Percentiles rank a stretch among this genome's conserved stretches.
These are phyloP conservation scores for Gastrophryne carolinensis DNA, from an alignment of 2,797 vertebrate species.

Conservation along the genomic window DNA sequence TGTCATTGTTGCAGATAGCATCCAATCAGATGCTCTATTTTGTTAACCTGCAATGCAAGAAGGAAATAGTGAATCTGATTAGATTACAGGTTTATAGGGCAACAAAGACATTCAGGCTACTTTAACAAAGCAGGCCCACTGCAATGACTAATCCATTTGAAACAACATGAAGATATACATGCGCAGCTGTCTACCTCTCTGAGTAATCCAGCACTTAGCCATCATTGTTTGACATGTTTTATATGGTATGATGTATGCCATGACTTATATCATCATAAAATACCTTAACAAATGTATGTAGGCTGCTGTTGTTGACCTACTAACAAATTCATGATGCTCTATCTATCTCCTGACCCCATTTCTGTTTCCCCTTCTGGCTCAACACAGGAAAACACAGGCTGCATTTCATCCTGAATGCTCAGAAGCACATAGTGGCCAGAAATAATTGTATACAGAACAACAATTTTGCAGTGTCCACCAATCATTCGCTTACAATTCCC, in stretches of 20 bases:
- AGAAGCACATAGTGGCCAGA: conserved; percentile 64
- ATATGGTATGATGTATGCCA: background rate
- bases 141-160: background rate
- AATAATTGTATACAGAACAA: conserved; percentile 65
- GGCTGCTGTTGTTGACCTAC: background rate
- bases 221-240: background rate
- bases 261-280: background rate
- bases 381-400: conserved; percentile 8
- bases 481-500: conserved; percentile 68
- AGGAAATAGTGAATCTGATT: background rate
- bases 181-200: background rate
- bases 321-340: background rate
- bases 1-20: background rate
- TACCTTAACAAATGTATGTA: background rate
- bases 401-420: background rate
- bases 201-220: background rate
- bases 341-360: background rate
- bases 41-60: background rate
- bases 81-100: background rate
- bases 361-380: background rate
- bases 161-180: background rate
- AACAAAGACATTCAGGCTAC: background rate
- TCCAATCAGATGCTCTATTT: background rate
- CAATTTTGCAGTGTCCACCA: conserved; percentile 64
- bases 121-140: background rate